Base-by-base conservation (phyloP, 2,888 invertebrate genomes). In the Operophtera brumata region DNA sequence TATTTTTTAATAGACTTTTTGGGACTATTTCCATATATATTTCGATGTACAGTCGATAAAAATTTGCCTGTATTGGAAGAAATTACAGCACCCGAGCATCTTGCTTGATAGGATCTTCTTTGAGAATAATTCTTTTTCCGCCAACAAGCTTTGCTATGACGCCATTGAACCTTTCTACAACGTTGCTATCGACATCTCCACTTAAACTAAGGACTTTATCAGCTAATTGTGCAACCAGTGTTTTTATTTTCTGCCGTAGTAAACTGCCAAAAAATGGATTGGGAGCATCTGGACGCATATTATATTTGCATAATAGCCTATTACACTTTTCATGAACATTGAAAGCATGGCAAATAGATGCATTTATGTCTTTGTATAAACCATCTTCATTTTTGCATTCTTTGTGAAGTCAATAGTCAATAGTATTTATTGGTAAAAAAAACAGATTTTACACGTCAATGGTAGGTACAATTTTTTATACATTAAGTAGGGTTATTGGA, bases 141-240 rank as follows among this genome's bases (percentile, higher is more conserved):
- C 50, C 55, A 47, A 55, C 51, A 37, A 45, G 37, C 36, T 55
- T 50, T 36, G 47, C 47, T 9, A 48, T 35, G 2, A 48, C 47
- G 12, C 41, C 42, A 48, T 48, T 48, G 12, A 42, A 48, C 25
- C 34, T 32, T 42, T 48, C 48, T 5, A 42, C 48, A 35, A 48
- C 36, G 13, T 48, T 48, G 34, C 48, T 48, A 28, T 48, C 48
- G 25, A 52, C 39, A 53, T 52, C 20, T 46, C 46, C 35, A 25
- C 39, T 51, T 51, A 37, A 43, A 37, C 37, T 37, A 37, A 7
- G 37, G 12, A 14, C 14, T 37, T 37, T 37, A 37, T 37, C 13
- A 37, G 37, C 37, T 11, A 32, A 39, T 39, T 26, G 4, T 6
- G 26, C 26, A 26, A 6, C 26, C 26, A 32, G 11, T 47, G 32